Percentiles rank a stretch among this genome's conserved stretches.
Evolutionary conservation across 2,888 invertebrate genomes (phyloP).

Genomic region (Laothoe populi): DNA sequence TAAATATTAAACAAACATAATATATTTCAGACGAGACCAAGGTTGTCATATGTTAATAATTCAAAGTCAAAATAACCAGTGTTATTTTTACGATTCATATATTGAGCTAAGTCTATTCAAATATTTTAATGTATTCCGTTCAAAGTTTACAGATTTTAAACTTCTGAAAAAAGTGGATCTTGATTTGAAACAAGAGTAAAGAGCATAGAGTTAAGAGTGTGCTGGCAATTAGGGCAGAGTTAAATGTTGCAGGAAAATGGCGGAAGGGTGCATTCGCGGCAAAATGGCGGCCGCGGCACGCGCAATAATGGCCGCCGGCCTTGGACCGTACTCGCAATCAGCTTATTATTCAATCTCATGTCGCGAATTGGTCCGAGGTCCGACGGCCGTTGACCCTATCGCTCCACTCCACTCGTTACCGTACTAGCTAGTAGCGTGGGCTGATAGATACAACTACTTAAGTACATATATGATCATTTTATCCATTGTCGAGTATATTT

Average conservation of each 20-base stretch:
- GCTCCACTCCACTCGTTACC: slow-evolving; percentile 62
- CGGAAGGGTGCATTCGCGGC: slow-evolving; percentile 58
- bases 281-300: slow-evolving; percentile 72
- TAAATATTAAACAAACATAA: neutral
- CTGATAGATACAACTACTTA: slow-evolving; percentile 47
- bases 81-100: neutral
- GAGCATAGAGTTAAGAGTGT: slow-evolving; percentile 26
- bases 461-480: slow-evolving; percentile 14
- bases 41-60: neutral
- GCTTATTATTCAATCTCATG: slow-evolving; percentile 85
- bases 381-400: slow-evolving; percentile 71
- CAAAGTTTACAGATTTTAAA: slow-evolving; percentile 6
- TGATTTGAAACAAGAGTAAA: too few species aligned
- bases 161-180: slow-evolving; percentile 6
- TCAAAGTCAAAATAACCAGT: neutral
- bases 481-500: slow-evolving; percentile 7
- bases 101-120: slow-evolving; percentile 3
- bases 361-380: slow-evolving; percentile 84
- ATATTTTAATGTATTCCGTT: slow-evolving; percentile 10
- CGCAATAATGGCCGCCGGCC: slow-evolving; percentile 77
- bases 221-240: slow-evolving; percentile 54
- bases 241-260: slow-evolving; percentile 53
- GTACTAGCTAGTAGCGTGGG: slow-evolving; percentile 47
- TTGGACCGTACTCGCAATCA: slow-evolving; percentile 79
- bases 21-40: slow-evolving; percentile 11